Base-by-base conservation (phyloP, 2,888 invertebrate genomes). In the Rhagophthalmus giganteus region DNA sequence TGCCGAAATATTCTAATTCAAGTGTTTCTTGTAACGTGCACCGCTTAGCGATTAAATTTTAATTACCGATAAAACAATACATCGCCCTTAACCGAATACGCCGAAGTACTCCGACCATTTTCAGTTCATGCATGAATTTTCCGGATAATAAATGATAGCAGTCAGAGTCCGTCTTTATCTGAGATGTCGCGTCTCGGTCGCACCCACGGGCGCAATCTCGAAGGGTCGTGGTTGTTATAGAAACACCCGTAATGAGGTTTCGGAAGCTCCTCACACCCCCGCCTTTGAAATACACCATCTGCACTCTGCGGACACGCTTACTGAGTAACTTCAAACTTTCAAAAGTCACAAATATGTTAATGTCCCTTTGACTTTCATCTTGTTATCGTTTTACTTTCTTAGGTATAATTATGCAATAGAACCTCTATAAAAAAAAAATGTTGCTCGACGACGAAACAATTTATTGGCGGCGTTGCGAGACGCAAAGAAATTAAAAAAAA, bases 231-330 rank as follows among this genome's bases (percentile, higher is more conserved):
- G 66, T 66, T 66, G 66, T 66, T 66, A 66, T 66, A 66, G 66
- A 66, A 66, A 66, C 66, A 66, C 63, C 63, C 62, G 63, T 66
- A 66, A 66, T 66, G 66, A 66, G 65, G 64, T 65, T 66, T 65
- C 61, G 59, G 58, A 62, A 50, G 54, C 54, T 54, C 50, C 54
- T 54, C 46, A 57, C 57, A 54, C 55, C 55, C 41, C 48, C 49
- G 50, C 54, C 48, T 59, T 59, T 59, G 59, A 59, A 59, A 59
- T 59, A 59, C 57, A 52, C 57, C 59, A 59, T 57, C 59, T 59
- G 59, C 59, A 59, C 54, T 59, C 59, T 55, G 59, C 54, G 57
- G 59, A 59, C 56, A 54, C 46, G 46, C 50, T 51, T 47, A 51
- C 42, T 15, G 54, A 45, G 40, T 54, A 59, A 59, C 57, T 54